Evolutionary conservation across 2,113 vertebrate species (phyloP).

Genomic region (Oncorhynchus mykiss): DNA sequence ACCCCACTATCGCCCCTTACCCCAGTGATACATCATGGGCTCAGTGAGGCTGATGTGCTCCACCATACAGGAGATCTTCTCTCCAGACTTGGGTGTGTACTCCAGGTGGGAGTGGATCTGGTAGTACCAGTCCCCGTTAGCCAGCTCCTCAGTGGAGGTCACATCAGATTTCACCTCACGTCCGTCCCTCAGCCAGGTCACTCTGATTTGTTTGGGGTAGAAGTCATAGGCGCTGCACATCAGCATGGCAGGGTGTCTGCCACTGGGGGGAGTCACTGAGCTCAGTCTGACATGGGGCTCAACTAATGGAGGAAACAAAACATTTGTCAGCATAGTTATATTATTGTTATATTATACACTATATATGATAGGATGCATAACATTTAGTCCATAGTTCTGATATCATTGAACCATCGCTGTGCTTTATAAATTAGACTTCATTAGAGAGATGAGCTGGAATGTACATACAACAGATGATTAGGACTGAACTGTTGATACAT

Average conservation of each 20-base stretch:
- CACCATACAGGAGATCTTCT: conserved; percentile 55
- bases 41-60: conserved; percentile 39
- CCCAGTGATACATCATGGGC: conserved; percentile 35
- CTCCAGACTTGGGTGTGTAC: conserved; percentile 52
- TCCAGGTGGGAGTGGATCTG: conserved; percentile 59
- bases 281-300: conserved; percentile 31
- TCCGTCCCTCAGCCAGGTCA: conserved; percentile 50
- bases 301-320: conserved; percentile 20
- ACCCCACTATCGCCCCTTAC: conserved; percentile 21
- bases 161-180: conserved; percentile 4
- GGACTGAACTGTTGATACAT: neutral
- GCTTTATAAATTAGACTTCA: neutral
- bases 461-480: neutral
- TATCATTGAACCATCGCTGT: neutral
- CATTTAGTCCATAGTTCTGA: neutral
- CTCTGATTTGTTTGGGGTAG: conserved; percentile 41
- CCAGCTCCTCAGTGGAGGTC: conserved; percentile 47
- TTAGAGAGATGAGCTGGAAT: too few relatives aligned
- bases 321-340: neutral
- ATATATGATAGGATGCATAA: neutral
- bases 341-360: neutral
- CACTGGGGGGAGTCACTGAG: conserved; percentile 1
- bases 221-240: conserved; percentile 51
- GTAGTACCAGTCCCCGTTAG: conserved; percentile 59
- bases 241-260: conserved; percentile 29